Conservation (phyloP, 2,797 vertebrate species). For the Halcyon badia region DNA sequence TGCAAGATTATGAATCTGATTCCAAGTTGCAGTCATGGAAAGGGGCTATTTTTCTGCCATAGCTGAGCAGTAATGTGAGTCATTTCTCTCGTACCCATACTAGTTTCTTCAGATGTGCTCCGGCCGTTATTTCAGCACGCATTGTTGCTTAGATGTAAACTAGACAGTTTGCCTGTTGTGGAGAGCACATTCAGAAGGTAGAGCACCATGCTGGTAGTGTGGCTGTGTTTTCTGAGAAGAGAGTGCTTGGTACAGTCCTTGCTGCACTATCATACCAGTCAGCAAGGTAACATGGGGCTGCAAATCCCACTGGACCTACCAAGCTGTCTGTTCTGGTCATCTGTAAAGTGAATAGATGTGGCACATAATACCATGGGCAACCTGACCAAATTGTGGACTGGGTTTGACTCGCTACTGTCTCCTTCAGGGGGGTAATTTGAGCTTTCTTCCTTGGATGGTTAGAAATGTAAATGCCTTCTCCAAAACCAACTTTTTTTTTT, state of each 20-base stretch:
- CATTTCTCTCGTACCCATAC: not conserved
- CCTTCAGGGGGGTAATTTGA: not conserved
- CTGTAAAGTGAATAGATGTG: not conserved
- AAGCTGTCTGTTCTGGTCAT: not conserved
- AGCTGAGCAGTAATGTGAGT: not conserved
- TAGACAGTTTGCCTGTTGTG: too few species aligned
- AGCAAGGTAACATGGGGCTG: fast-evolving
- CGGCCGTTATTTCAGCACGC: not conserved
- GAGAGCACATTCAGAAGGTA: not conserved
- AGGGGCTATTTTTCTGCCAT: not conserved
- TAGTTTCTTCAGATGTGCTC: not conserved
- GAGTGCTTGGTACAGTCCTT: not conserved
- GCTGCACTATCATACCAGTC: not conserved
- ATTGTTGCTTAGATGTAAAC: too few species aligned
- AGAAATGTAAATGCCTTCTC: not conserved
- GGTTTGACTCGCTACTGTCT: not conserved
- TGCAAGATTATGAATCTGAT: not conserved
- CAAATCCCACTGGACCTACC: not conserved
- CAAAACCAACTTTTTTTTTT: not conserved
- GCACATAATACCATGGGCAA: fast-evolving
- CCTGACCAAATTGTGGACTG: not conserved
- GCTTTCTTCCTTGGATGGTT: not conserved
- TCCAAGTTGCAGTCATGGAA: not conserved
- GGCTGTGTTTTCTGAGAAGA: not conserved
- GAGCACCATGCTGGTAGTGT: fast-evolving